Percentiles rank a stretch among this genome's conserved stretches.
Conservation (phyloP, 2,888 invertebrate species). For the Cheilosia scutellata region DNA sequence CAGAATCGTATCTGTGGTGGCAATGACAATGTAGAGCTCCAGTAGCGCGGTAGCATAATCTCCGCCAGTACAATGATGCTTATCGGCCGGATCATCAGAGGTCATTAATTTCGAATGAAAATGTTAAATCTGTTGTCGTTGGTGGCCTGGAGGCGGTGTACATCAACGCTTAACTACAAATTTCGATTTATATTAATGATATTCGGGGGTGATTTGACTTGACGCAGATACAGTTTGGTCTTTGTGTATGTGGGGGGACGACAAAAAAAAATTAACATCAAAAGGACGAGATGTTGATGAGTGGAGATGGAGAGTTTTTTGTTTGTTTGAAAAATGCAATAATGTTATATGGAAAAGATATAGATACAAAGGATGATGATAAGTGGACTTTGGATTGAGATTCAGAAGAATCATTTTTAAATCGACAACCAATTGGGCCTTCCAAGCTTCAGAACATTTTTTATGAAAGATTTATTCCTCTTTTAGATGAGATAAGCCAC, state of each 20-base stretch:
- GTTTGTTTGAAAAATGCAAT: not conserved
- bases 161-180: slow-evolving; percentile 58
- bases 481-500: too few relatives aligned
- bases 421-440: too few relatives aligned
- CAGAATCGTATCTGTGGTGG: slow-evolving; percentile 2
- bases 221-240: slow-evolving; percentile 7
- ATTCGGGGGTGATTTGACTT: slow-evolving; percentile 44
- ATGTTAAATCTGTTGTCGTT: slow-evolving; percentile 61
- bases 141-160: slow-evolving; percentile 13
- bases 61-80: slow-evolving; percentile 21
- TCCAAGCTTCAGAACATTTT: too few relatives aligned
- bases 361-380: too few relatives aligned
- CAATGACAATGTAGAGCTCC: not conserved
- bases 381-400: too few relatives aligned
- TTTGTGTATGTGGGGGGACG: not conserved
- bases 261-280: slow-evolving; percentile 6
- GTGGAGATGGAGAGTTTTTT: slow-evolving; percentile 3
- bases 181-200: slow-evolving; percentile 74
- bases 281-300: not conserved
- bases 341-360: too few relatives aligned
- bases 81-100: slow-evolving; percentile 60
- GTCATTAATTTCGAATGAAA: slow-evolving; percentile 72
- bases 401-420: too few relatives aligned
- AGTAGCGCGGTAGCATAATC: slow-evolving; percentile 13
- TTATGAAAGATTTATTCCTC: too few relatives aligned